Evolutionary conservation across 2,888 invertebrate genomes (phyloP), one percentile per base, ranked within the genome.

Genomic region (Creontiades dilutus): DNA sequence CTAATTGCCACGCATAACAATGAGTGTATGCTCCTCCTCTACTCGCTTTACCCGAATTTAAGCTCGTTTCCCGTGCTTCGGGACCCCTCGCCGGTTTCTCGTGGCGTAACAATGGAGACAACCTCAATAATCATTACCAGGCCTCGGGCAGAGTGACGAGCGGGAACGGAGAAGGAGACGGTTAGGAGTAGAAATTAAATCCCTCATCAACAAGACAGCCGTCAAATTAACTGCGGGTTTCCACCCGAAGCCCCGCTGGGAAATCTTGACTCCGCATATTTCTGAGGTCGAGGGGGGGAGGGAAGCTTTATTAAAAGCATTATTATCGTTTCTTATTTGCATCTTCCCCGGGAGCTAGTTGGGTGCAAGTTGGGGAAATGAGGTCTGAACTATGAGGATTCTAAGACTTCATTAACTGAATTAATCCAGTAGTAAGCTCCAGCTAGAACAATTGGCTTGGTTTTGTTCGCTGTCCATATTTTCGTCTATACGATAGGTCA

Each of bases 141-240:
- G 68, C 19, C 12, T 19, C 23, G 27, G 68, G 12, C 12, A 68
- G 19, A 23, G 19, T 68, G 68, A 52, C 13, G 52, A 16, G 13
- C 16, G 11, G 11, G 3, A 11, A 2, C 2, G 11, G 16, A 7
- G 23, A 23, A 57, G 57, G 57, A 11, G 23, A 28, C 13, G 46
- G 76, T 5, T 14, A 12, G 37, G 16, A 11, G 78, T 16, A 47
- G 47, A 28, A 78, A 78, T 78, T 78, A 78, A 78, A 78, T 78
- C 78, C 78, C 78, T 78, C 78, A 78, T 78, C 78, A 78, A 47
- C 78, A 19, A 47, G 78, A 78, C 78, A 78, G 78, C 78, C 78
- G 78, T 78, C 78, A 78, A 78, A 78, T 78, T 78, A 78, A 78
- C 78, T 37, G 78, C 46, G 78, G 78, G 78, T 68, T 68, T 12